Base-by-base conservation (phyloP, 2,797 vertebrate genomes). In the Xerus rutilus region DNA sequence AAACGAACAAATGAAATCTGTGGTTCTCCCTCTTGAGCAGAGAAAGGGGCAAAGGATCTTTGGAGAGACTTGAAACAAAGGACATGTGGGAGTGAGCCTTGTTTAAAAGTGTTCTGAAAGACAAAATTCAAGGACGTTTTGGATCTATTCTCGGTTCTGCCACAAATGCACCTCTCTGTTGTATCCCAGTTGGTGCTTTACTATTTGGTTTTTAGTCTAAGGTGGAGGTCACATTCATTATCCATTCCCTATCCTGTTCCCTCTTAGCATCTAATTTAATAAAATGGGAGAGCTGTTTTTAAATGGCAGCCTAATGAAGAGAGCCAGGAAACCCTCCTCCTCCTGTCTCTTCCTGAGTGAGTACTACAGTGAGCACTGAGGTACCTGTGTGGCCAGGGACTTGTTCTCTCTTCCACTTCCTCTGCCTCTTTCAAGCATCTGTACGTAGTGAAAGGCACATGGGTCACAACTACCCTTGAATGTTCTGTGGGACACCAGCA, bases 1-100 rank as follows among this genome's bases (percentile, higher is more conserved):
- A 97, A 93, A 82, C 93, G 92, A 89, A 73, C 77, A 57, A 30
- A 76, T 78, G 69, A 92, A 93, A 86, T 91, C 49, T 17, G 0
- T 9, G 35, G 17, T 78, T 89, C 88, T 96, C 83, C 74, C 43
- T 86, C 52, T 49, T 69, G 82, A 93, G 62, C 89, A 54, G 83
- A 96, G 90, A 69, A 90, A 59, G 30, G 78, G 65, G 13, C 43
- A 76, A 72, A 57, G 57, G 49, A 70, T 88, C 86, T 95, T 74
- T 62, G 73, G 72, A 91, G 59, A 89, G 62, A 77, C 47, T 82
- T 88, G 70, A 94, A 52, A 92, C 67, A 90, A 87, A 95, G 77
- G 74, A 39, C 59, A 47, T 14, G 13, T 64, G 59, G 89, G 43
- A 82, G 21, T 59, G 69, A 92, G 45, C 81, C 69, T 89, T 92